Conservation (phyloP, 1,140 invertebrate genomes). For the Augochlora pura region DNA sequence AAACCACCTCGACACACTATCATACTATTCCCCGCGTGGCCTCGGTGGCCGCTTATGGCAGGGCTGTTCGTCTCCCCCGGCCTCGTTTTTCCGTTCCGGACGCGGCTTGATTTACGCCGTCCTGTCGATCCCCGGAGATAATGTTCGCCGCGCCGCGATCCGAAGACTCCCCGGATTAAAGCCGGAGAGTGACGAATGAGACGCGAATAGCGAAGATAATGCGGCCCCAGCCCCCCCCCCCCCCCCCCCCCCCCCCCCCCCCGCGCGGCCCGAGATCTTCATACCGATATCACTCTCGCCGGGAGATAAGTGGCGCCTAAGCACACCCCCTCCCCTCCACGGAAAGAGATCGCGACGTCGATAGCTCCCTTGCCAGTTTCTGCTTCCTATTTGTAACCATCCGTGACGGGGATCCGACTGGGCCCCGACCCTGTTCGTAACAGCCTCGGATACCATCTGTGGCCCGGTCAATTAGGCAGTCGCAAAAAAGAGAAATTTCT, state of each 20-base stretch:
- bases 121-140: conserved; percentile 19
- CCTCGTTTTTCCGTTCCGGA: neutral
- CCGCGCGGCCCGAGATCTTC: neutral
- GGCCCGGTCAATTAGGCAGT: neutral
- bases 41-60: too few relatives aligned
- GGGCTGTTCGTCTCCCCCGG: conserved; percentile 4
- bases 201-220: conserved; percentile 7
- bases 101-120: conserved; percentile 30
- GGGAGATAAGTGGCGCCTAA: conserved; percentile 33
- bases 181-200: conserved; percentile 25
- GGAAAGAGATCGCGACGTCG: conserved; percentile 2
- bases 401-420: neutral
- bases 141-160: conserved; percentile 38
- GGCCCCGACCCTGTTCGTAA: too few relatives aligned
- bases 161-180: conserved; percentile 48
- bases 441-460: too few relatives aligned
- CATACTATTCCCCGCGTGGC: too few relatives aligned
- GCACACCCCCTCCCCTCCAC: conserved; percentile 12
- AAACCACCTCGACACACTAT: too few relatives aligned
- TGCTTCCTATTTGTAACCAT: conserved; percentile 29
- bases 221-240: neutral
- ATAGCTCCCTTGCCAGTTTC: neutral
- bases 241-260: too few relatives aligned
- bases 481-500: too few relatives aligned
- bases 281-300: conserved; percentile 8